Percentiles rank a stretch among this genome's conserved stretches.
Evolutionary conservation across 1,140 invertebrate genomes (phyloP).

Genomic region (Andrena cerasifolii): DNA sequence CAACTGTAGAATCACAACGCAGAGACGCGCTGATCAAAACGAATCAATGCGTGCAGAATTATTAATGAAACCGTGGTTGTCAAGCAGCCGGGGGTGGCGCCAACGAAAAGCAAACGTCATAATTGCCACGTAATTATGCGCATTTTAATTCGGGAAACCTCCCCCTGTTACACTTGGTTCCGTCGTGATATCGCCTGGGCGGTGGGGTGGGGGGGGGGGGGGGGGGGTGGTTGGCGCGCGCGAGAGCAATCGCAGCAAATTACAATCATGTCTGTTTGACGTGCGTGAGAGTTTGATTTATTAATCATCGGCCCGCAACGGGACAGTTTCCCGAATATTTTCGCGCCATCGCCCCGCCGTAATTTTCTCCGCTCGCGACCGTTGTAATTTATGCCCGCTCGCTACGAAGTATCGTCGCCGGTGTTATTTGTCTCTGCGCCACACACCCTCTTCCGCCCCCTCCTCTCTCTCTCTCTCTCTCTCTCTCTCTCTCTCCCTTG

Average conservation of each 20-base stretch:
- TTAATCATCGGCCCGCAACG: conserved; percentile 69
- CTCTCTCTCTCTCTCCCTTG: no score
- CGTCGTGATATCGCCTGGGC: conserved; percentile 1
- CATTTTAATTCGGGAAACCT: conserved; percentile 69
- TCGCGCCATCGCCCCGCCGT: conserved; percentile 49
- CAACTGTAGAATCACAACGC: no score
- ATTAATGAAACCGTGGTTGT: conserved; percentile 32
- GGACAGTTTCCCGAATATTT: conserved; percentile 55
- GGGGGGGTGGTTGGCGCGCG: no score
- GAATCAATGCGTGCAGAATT: conserved; percentile 22
- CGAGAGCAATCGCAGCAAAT: conserved; percentile 65
- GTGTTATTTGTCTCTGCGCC: neutral
- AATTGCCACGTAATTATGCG: conserved; percentile 73
- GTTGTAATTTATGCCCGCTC: conserved; percentile 59
- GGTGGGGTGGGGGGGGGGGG: no score
- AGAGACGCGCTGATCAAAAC: neutral
- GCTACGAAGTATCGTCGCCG: neutral
- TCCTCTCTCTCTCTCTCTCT: neutral
- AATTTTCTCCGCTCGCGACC: conserved; percentile 57
- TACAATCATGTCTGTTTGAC: conserved; percentile 69
- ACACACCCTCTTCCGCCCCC: neutral
- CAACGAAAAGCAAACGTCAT: conserved; percentile 69
- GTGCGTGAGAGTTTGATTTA: conserved; percentile 71
- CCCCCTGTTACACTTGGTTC: conserved; percentile 24
- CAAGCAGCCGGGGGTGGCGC: neutral